phyloP scores from a whole-genome alignment of 2,797 vertebrate species.

The Lutjanus argentimaculatus region DNA sequence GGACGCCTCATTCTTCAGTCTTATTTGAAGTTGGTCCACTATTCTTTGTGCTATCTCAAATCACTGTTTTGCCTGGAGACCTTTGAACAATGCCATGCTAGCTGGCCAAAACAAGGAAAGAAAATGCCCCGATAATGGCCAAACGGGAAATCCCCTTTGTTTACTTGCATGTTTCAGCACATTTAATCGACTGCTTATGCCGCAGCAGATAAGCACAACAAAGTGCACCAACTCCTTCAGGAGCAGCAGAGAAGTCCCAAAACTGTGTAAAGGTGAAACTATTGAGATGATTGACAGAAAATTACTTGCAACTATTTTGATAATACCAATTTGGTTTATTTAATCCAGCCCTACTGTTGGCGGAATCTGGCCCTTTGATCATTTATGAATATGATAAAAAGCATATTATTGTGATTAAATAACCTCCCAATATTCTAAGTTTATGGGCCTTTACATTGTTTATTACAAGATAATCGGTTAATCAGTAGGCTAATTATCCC shows the following conservation, averaged over 20 bases:
- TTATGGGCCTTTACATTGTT: no score
- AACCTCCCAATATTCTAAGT: no score
- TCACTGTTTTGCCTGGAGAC: constrained; percentile 44
- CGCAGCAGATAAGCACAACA: constrained; percentile 36
- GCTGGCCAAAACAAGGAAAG: constrained; percentile 65
- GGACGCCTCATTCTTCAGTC: not conserved
- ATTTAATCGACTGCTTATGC: constrained; percentile 39
- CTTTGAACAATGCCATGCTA: constrained; percentile 56
- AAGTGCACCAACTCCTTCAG: not conserved
- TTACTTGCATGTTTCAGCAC: constrained; percentile 60
- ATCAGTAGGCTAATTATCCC: no score
- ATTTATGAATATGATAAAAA: no score
- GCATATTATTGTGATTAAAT: no score
- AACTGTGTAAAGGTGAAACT: not conserved
- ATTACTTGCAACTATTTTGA: not conserved
- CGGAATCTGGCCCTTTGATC: no score
- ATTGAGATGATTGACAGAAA: not conserved
- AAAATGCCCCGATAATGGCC: constrained; percentile 43
- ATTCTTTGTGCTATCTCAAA: constrained; percentile 46
- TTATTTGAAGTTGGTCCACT: constrained; percentile 13
- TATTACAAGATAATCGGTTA: no score
- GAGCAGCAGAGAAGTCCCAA: not conserved
- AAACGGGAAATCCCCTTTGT: constrained; percentile 71
- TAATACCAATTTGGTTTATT: no score
- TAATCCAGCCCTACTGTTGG: no score